Conservation (phyloP, 2,888 invertebrate species). For the Acrocera orbiculus region DNA sequence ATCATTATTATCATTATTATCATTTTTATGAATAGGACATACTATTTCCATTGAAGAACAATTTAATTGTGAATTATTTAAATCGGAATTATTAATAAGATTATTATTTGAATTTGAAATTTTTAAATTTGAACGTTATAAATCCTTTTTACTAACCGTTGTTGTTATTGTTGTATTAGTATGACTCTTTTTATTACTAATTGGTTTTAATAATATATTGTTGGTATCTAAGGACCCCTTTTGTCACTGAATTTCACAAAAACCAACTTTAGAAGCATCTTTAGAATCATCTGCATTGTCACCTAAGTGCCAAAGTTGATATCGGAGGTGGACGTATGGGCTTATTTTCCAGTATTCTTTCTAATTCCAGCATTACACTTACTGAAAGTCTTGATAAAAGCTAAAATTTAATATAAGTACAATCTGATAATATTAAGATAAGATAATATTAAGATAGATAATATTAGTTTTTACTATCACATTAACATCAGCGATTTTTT, state of each 20-base stretch:
- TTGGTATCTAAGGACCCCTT: conserved; percentile 38
- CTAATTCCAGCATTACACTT: conserved; percentile 75
- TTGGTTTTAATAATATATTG: conserved; percentile 34
- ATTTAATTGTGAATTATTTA: conserved; percentile 18
- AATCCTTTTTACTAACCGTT: conserved; percentile 30
- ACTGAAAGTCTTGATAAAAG: conserved; percentile 79
- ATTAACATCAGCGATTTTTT: too few relatives aligned
- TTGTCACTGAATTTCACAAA: conserved; percentile 62
- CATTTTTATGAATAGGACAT: conserved; percentile 21
- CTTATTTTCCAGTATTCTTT: conserved; percentile 81
- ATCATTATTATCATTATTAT: conserved; percentile 13
- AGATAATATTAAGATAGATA: too few relatives aligned
- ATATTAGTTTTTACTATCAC: too few relatives aligned
- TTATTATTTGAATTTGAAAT: conserved; percentile 8
- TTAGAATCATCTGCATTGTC: conserved; percentile 49
- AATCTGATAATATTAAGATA: too few relatives aligned
- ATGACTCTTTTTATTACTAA: conserved; percentile 23
- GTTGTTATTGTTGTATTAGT: conserved; percentile 33
- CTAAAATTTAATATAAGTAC: too few relatives aligned
- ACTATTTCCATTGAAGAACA: conserved; percentile 24
- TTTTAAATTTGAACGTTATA: conserved; percentile 16
- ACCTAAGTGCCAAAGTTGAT: conserved; percentile 75
- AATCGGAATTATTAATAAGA: conserved; percentile 8
- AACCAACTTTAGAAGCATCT: conserved; percentile 48
- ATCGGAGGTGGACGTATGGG: conserved; percentile 82